Conservation (phyloP, 2,888 invertebrate genomes). For the Trissolcus brochymenae region DNA sequence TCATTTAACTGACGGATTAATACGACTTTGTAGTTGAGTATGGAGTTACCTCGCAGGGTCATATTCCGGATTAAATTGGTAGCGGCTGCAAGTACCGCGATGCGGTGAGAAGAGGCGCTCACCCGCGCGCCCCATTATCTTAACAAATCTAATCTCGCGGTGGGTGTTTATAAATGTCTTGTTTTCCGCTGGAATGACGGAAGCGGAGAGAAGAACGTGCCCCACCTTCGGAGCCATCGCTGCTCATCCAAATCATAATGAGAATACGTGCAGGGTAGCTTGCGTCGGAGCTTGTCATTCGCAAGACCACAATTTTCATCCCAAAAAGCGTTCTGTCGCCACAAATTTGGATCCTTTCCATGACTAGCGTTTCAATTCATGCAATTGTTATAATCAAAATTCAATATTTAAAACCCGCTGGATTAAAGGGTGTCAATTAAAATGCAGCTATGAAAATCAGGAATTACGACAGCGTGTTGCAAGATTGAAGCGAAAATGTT, state of each 20-base stretch:
- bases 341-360: too few relatives aligned
- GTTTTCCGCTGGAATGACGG: constrained; percentile 69
- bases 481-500: not conserved
- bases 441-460: too few relatives aligned
- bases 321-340: too few relatives aligned
- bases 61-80: constrained; percentile 73
- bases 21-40: constrained; percentile 48
- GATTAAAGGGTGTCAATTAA: too few relatives aligned
- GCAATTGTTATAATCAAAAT: too few relatives aligned
- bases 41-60: constrained; percentile 61
- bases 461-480: too few relatives aligned
- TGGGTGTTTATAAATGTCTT: constrained; percentile 76
- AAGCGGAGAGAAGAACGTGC: constrained; percentile 44
- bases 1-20: constrained; percentile 54
- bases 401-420: too few relatives aligned
- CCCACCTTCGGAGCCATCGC: constrained; percentile 37
- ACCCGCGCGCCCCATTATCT: constrained; percentile 73
- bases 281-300: not conserved
- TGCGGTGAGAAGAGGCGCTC: constrained; percentile 65
- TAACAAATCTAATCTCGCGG: constrained; percentile 76
- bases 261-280: constrained; percentile 46
- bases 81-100: constrained; percentile 67
- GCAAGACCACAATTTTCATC: too few relatives aligned
- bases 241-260: constrained; percentile 58
- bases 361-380: too few relatives aligned